phyloP scores from a whole-genome alignment of 2,888 invertebrate genomes.

The Halictus ligatus region DNA sequence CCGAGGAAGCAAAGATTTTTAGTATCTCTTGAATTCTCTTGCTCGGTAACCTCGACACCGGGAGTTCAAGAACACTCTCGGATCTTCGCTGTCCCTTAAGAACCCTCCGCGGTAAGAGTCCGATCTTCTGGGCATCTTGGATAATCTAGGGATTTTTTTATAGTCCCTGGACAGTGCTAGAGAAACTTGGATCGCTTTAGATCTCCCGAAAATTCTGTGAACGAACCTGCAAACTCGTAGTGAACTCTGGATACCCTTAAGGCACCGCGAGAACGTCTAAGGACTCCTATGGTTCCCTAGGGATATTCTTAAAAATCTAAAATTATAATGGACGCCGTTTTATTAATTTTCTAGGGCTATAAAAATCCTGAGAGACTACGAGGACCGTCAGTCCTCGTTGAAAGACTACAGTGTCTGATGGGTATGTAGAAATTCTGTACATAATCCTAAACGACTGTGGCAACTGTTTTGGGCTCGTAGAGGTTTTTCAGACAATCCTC shows the following conservation, averaged over 20 bases:
- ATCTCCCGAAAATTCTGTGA: not conserved
- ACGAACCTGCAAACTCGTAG: not conserved
- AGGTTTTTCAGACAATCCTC: not conserved
- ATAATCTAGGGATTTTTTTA: not conserved
- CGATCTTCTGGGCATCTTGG: not conserved
- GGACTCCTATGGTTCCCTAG: not conserved
- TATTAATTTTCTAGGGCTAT: not conserved
- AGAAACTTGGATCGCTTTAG: not conserved
- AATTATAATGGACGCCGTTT: not conserved
- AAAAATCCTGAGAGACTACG: too few species aligned
- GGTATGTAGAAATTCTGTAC: not conserved
- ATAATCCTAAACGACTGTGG: not conserved
- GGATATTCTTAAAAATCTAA: not conserved
- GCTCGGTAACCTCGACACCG: not conserved
- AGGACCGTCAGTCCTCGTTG: not conserved
- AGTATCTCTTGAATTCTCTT: not conserved
- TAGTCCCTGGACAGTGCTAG: not conserved
- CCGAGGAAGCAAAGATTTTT: not conserved
- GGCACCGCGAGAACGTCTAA: not conserved
- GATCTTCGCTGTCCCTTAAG: not conserved
- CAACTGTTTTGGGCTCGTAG: not conserved
- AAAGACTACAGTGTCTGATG: not conserved
- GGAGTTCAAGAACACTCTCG: not conserved
- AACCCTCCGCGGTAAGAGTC: not conserved
- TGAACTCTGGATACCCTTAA: not conserved